Percentiles rank a stretch among this genome's conserved stretches.
Evolutionary conservation across 1,140 invertebrate genomes (phyloP).

Genomic region (Drosophila bocqueti): DNA sequence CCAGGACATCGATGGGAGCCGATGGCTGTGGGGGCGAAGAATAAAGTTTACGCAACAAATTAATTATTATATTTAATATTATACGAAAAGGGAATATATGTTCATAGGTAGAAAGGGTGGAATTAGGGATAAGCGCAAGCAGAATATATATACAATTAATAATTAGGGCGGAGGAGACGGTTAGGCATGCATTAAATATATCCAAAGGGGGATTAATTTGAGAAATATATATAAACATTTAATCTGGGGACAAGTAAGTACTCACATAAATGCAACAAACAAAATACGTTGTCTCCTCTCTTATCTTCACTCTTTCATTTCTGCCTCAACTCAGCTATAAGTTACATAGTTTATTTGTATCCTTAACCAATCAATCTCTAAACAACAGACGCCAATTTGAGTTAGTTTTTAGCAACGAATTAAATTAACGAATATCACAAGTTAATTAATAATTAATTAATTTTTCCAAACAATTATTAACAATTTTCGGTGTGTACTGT

Average conservation of each 20-base stretch:
- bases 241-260: constrained; percentile 67
- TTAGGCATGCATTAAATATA: constrained; percentile 48
- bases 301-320: constrained; percentile 16
- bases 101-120: not conserved
- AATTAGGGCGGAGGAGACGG: not conserved
- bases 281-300: constrained; percentile 24
- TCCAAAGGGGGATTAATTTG: not conserved
- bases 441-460: constrained; percentile 2
- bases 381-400: constrained; percentile 16
- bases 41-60: not conserved
- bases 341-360: constrained; percentile 30
- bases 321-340: constrained; percentile 76
- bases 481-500: constrained; percentile 19
- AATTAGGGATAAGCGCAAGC: not conserved
- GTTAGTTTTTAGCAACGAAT: constrained; percentile 27
- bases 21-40: constrained; percentile 29
- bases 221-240: constrained; percentile 1
- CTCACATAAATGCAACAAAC: constrained; percentile 74
- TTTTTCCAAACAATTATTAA: constrained; percentile 11
- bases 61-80: not conserved
- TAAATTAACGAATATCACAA: constrained; percentile 30
- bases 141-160: constrained; percentile 5
- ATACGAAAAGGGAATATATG: not conserved
- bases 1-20: constrained; percentile 43
- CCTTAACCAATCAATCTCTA: constrained; percentile 32